Conservation (phyloP, 2,888 invertebrate genomes). For the Oscheius sp. region DNA sequence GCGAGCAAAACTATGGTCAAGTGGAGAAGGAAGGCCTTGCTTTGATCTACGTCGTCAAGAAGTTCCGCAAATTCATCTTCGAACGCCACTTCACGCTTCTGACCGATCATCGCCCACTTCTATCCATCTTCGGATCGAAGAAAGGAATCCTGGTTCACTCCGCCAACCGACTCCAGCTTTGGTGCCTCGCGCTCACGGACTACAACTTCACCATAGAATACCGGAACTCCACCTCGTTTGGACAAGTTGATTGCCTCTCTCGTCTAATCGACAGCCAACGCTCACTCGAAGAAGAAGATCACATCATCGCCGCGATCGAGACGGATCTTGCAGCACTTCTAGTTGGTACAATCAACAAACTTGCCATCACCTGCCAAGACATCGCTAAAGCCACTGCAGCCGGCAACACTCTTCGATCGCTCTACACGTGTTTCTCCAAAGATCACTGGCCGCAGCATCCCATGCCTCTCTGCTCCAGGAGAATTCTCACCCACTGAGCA, state of each 20-base stretch:
- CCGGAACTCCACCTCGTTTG: conserved; percentile 70
- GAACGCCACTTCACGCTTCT: conserved; percentile 68
- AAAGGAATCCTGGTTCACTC: conserved; percentile 31
- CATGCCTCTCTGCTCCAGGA: too few relatives aligned
- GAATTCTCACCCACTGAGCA: background rate
- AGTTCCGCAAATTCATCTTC: conserved; percentile 72
- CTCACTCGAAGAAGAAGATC: background rate
- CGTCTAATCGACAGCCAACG: conserved; percentile 34
- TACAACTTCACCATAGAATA: conserved; percentile 71
- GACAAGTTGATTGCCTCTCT: conserved; percentile 71
- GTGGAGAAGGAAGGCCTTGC: conserved; percentile 69
- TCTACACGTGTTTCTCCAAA: background rate
- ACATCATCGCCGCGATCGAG: background rate
- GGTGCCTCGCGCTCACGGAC: conserved; percentile 71
- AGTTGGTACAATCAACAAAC: background rate
- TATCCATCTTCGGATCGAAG: conserved; percentile 67
- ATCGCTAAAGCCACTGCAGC: background rate
- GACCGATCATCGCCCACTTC: conserved; percentile 73
- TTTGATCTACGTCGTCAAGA: conserved; percentile 70
- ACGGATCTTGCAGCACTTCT: background rate
- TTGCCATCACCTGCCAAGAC: background rate
- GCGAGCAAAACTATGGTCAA: conserved; percentile 51
- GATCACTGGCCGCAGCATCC: background rate
- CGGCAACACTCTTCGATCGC: background rate
- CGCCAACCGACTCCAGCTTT: conserved; percentile 70